Evolutionary conservation across 1,140 invertebrate species (phyloP), one percentile per base, ranked within the genome.

Genomic region (Trichonephila inaurata): DNA sequence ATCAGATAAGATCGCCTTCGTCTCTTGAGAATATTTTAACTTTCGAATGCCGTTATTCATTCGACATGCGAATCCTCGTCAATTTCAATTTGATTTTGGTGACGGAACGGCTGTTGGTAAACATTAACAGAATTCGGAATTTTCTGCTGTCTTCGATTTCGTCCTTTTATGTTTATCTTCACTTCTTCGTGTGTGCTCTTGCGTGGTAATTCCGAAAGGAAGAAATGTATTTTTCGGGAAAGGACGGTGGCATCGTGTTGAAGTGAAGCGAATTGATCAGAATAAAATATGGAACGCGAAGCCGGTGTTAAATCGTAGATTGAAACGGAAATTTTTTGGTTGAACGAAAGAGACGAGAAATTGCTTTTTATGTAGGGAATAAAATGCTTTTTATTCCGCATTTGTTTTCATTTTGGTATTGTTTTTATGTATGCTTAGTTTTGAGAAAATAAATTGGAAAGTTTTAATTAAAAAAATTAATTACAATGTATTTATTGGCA

Each of bases 51-150:
- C 69, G 69, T 82, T 77, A 89, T 89, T 89, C 66, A 72, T 87
- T 87, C 85, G 51, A 69, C 66, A 51, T 69, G 19, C 64, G 88
- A 89, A 77, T 91, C 69, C 33, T 82, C 89, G 89, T 82, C 89
- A 62, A 91, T 91, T 91, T 91, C 89, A 91, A 91, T 91, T 91
- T 69, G 89, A 91, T 91, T 91, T 91, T 40, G 89, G 28, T 69
- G 72, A 61, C 44, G 19, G 89, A 91, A 58, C 58, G 89, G 60
- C 88, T 89, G 88, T 89, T 89, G 89, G 89, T 91, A 91, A 91
- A 91, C 89, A 91, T 91, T 91, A 82, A 82, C 28, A 82, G 89
- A 91, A 61, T 91, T 91, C 18, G 44, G 58, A 89, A 89, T 89
- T 89, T 89, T 77, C 66, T 24, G 88, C 88, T 61, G 88, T 77